phyloP scores from a whole-genome alignment of 1,140 invertebrate genomes.

The Papilio glaucus region DNA sequence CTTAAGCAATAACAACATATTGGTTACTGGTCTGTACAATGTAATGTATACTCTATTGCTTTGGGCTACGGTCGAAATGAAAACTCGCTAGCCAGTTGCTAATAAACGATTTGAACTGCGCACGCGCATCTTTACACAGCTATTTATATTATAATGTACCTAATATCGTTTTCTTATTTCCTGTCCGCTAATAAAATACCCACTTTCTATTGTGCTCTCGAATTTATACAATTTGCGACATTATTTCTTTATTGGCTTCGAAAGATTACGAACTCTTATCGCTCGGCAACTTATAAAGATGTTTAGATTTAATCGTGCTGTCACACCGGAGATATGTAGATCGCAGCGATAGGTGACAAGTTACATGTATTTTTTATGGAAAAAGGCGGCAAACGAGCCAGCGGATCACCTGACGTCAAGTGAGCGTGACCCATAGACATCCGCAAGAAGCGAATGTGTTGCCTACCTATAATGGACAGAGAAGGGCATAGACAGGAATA shows the following conservation, averaged over 20 bases:
- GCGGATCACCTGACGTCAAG: too few species aligned
- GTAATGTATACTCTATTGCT: neutral
- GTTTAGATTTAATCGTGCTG: neutral
- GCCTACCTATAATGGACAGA: too few species aligned
- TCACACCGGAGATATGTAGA: neutral
- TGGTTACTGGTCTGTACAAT: neutral
- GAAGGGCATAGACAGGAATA: too few species aligned
- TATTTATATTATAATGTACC: conserved; percentile 52
- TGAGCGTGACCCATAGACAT: too few species aligned
- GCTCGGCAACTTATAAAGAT: neutral
- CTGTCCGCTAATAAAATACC: conserved; percentile 40
- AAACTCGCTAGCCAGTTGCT: neutral
- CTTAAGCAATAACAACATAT: neutral
- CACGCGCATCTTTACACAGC: conserved; percentile 41
- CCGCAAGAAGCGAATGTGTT: too few species aligned
- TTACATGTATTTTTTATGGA: too few species aligned
- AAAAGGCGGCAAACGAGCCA: too few species aligned
- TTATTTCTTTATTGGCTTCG: neutral
- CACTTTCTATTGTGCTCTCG: conserved; percentile 46
- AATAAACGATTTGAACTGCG: conserved; percentile 43
- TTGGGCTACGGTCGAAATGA: neutral
- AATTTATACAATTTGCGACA: conserved; percentile 30
- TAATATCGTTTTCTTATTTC: conserved; percentile 47
- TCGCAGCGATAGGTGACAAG: too few species aligned
- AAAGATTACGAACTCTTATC: neutral